Base-by-base conservation (phyloP, 2,113 vertebrate species). In the Hippoglossus stenolepis region DNA sequence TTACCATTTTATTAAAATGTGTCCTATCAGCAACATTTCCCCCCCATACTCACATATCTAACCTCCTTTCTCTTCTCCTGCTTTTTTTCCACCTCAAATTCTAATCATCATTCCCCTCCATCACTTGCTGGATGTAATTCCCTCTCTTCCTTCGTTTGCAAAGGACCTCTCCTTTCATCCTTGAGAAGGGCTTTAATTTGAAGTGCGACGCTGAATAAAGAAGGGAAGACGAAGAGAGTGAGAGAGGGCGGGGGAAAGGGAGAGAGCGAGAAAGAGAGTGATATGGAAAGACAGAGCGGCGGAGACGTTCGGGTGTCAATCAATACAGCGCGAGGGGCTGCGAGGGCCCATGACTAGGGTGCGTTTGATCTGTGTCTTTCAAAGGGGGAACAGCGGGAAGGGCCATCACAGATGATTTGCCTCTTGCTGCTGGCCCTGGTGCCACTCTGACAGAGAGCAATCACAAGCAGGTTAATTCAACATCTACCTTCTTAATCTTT, bases 311-410 rank as follows among this genome's bases (percentile, higher is more conserved):
- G 92, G 83, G 74, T 96, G 96, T 93, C 96, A 96, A 96, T 97
- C 96, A 97, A 92, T 87, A 76, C 87, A 93, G 94, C 79, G 87
- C 15, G 81, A 87, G 83, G 80, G 84, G 86, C 76, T 85, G 87
- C 80, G 61, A 88, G 88, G 82, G 84, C 80, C 81, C 62, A 63
- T 85, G 89, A 92, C 89, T 83, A 61, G 83, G 77, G 82, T 84
- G 89, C 93, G 94, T 95, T 96, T 96, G 94, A 96, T 95, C 94
- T 90, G 92, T 94, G 94, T 94, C 94, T 92, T 91, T 95, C 89
- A 88, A 92, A 93, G 93, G 85, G 77, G 90, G 90, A 90, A 85
- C 73, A 84, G 88, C 85, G 58, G 90, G 91, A 93, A 90, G 90
- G 95, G 92, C 93, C 93, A 94, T 95, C 94, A 96, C 94, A 95